Percentiles rank a stretch among this genome's conserved stretches.
These are phyloP conservation scores for Rousettus madagascariensis DNA, from an alignment of 2,797 vertebrate genomes.

Conservation along the genomic window DNA sequence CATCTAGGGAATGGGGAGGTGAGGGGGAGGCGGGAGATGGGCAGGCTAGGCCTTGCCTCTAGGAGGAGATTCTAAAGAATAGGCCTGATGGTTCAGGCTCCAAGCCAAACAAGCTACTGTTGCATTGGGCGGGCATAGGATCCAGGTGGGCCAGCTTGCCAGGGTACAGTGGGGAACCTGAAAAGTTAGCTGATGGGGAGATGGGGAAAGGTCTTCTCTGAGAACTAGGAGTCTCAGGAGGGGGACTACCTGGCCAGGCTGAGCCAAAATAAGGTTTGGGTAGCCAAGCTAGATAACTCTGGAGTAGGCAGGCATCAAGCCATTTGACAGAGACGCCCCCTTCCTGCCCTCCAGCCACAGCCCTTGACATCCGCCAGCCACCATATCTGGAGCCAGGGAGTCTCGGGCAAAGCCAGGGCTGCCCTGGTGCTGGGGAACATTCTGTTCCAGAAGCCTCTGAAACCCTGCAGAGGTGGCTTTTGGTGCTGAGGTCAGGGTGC, in stretches of 20 bases:
- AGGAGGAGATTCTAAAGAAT: neutral
- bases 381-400: neutral
- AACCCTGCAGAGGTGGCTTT: neutral
- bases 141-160: neutral
- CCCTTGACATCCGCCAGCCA: neutral
- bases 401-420: neutral
- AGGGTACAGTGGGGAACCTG: too few relatives aligned
- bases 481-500: neutral
- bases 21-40: neutral
- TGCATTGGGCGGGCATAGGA: neutral
- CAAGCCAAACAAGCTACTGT: neutral
- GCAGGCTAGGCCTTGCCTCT: neutral
- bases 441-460: constrained; percentile 38
- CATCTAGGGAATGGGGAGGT: neutral
- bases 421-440: constrained; percentile 37
- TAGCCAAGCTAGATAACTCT: neutral
- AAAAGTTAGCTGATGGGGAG: neutral
- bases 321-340: neutral
- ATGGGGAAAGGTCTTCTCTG: neutral
- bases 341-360: neutral
- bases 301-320: neutral
- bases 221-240: neutral
- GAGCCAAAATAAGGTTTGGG: neutral
- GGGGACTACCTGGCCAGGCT: neutral
- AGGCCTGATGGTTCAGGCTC: neutral